Base-by-base conservation (phyloP, 2,797 vertebrate genomes). In the Anguilla obscura region DNA sequence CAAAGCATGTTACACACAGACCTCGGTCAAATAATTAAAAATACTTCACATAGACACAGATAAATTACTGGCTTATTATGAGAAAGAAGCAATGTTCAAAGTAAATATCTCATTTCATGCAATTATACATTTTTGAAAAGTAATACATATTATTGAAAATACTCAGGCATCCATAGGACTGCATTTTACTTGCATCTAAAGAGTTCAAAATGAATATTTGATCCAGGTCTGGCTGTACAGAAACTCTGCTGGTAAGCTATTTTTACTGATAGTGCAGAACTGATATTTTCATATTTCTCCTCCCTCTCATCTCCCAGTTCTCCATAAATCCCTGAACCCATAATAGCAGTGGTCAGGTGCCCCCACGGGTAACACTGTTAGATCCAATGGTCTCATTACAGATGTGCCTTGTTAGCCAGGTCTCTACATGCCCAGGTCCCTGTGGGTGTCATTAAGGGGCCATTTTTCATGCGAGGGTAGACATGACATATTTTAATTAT, bases 381-480 rank as follows among this genome's bases (percentile, higher is more conserved):
- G 40, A 56, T 85, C 63, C 66, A 86, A 85, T 45, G 86, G 74
- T 84, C 58, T 87, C 76, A 89, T 89, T 85, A 89, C 71, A 60
- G 86, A 71, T 50, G 7, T 83, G 63, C 85, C 63, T 89, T 84
- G 85, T 86, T 69, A 87, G 48, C 45, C 45, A 1, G 40, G 14
- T 66, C 7, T 30, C 27, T 54, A 33, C 50, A 27, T 24, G 16
- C 84, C 56, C 10, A 18, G 52, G 14, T 87, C 86, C 50, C 82
- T 52, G 2, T 60, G 82, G 86, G 48, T 14, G 66, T 89, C 83
- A 85, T 89, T 87, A 89, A 87, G 86, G 69, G 69, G 60, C 21
- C 54, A 21, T 48, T 54, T 27, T 63, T 84, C 27, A 12, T 50
- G 33, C 33, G 3, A 50, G 16, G 33, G 5, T 69, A 74, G 33